Conservation (phyloP, 2,888 invertebrate species). For the Erebia palarica region DNA sequence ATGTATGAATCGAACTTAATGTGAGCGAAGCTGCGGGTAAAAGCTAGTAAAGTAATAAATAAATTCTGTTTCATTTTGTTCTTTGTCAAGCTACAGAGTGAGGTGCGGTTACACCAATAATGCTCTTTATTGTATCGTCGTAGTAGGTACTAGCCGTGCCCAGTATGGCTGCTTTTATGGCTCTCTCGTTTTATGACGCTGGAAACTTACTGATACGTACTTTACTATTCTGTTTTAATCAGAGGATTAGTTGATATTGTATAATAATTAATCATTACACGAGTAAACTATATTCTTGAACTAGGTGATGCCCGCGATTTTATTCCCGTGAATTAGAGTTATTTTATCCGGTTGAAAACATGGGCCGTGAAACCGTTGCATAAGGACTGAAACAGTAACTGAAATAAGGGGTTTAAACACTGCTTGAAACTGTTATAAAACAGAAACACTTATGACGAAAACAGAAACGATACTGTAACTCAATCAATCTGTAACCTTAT, state of each 20-base stretch:
- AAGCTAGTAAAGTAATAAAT: not conserved
- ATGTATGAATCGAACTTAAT: no score
- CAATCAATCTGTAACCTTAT: no score
- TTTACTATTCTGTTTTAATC: constrained; percentile 22
- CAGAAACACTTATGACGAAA: no score
- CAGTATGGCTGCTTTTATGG: constrained; percentile 60
- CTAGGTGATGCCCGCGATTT: not conserved
- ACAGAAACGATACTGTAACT: no score
- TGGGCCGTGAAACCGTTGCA: no score
- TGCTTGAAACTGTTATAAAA: no score
- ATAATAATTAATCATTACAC: not conserved
- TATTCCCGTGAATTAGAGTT: no score
- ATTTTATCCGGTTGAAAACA: no score
- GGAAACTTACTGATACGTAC: constrained; percentile 36
- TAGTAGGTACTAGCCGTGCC: constrained; percentile 56
- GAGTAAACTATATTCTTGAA: not conserved
- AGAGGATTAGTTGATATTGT: constrained; percentile 8
- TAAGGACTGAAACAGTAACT: no score
- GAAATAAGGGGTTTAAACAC: no score
- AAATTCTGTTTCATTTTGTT: constrained; percentile 12
- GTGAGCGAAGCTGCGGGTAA: no score
- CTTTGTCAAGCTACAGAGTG: constrained; percentile 37
- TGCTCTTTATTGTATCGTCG: constrained; percentile 64
- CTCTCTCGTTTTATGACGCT: constrained; percentile 54
- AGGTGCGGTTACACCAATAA: constrained; percentile 70